phyloP scores from a whole-genome alignment of 2,113 vertebrate species.

The Mesoclemmys tuberculata region DNA sequence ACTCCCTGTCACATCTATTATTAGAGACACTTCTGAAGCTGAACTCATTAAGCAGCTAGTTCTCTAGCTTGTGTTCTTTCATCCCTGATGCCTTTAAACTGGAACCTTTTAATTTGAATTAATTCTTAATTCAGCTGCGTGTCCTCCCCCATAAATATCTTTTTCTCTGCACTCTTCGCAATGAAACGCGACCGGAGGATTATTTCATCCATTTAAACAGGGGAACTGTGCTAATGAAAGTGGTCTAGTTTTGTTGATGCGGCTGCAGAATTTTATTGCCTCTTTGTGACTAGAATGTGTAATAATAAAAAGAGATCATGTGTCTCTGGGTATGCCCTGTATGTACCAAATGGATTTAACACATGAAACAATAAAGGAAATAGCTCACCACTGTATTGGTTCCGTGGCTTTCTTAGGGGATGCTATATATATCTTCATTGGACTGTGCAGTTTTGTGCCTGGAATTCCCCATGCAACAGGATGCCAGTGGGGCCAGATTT shows the following conservation, averaged over 20 bases:
- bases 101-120: slow-evolving; percentile 78
- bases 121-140: slow-evolving; percentile 74
- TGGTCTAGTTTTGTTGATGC: slow-evolving; percentile 68
- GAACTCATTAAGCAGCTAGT: slow-evolving; percentile 57
- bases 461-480: slow-evolving; percentile 3
- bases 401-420: neutral
- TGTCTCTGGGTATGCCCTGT: neutral
- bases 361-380: neutral
- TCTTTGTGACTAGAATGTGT: slow-evolving; percentile 7
- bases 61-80: slow-evolving; percentile 53
- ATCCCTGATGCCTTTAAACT: slow-evolving; percentile 64
- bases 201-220: slow-evolving; percentile 67
- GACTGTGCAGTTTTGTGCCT: neutral
- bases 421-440: slow-evolving; percentile 25
- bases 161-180: slow-evolving; percentile 65
- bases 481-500: neutral
- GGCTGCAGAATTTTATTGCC: slow-evolving; percentile 59
- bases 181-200: neutral
- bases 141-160: slow-evolving; percentile 36
- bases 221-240: slow-evolving; percentile 42
- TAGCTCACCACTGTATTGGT: neutral
- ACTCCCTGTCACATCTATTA: slow-evolving; percentile 36
- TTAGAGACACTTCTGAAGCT: slow-evolving; percentile 53
- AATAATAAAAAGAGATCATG: slow-evolving; percentile 9
- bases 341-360: slow-evolving; percentile 29